Conservation (phyloP, 2,113 vertebrate species). For the Misgurnus anguillicaudatus region DNA sequence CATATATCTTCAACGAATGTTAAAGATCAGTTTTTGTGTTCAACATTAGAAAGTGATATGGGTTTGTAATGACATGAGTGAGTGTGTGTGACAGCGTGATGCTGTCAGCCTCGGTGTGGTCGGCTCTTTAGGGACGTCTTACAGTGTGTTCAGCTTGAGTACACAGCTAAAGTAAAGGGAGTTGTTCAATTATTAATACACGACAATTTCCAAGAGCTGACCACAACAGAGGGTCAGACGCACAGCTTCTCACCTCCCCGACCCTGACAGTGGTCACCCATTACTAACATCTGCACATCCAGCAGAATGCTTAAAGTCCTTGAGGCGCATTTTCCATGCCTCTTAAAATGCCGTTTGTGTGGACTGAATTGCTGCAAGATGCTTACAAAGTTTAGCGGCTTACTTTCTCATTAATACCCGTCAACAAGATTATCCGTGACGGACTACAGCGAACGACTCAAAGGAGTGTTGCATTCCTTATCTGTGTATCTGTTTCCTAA, state of each 20-base stretch:
- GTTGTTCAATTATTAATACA: constrained; percentile 73
- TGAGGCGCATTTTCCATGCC: background rate
- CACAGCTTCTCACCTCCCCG: constrained; percentile 15
- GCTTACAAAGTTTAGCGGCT: constrained; percentile 5
- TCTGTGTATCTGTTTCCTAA: background rate
- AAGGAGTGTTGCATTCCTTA: constrained; percentile 5
- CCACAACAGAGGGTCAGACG: background rate
- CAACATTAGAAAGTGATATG: background rate
- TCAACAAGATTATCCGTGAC: constrained; percentile 25
- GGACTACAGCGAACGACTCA: constrained; percentile 1
- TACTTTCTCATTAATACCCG: constrained; percentile 14
- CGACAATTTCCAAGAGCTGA: constrained; percentile 48
- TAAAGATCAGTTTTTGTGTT: no score
- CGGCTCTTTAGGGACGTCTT: constrained; percentile 61
- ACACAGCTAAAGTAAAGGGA: constrained; percentile 70
- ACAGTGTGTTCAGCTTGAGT: constrained; percentile 71
- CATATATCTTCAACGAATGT: no score
- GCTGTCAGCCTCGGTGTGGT: constrained; percentile 54
- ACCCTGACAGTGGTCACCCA: constrained; percentile 41
- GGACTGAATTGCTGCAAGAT: background rate
- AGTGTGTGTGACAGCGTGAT: constrained; percentile 65
- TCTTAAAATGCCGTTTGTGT: background rate
- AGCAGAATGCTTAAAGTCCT: background rate
- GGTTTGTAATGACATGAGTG: constrained; percentile 28
- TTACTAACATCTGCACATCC: constrained; percentile 10